phyloP scores from a whole-genome alignment of 2,888 invertebrate species.

The Altica lythri region DNA sequence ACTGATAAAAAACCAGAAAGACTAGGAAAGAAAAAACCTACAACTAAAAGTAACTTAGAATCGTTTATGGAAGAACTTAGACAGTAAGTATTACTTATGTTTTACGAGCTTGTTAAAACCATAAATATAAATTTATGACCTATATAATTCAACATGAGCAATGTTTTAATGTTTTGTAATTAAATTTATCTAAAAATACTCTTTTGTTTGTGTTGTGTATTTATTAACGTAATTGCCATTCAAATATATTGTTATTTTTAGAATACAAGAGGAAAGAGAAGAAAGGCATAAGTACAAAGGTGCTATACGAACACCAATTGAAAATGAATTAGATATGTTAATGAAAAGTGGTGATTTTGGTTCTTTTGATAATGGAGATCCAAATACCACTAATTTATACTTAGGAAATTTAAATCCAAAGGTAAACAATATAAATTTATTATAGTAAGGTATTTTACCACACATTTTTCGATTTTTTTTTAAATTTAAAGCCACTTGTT shows the following conservation, averaged over 20 bases:
- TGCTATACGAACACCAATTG: conserved; percentile 62
- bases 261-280: conserved; percentile 96
- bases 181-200: too few relatives aligned
- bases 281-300: conserved; percentile 92
- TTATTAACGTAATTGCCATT: too few relatives aligned
- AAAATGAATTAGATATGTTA: conserved; percentile 56
- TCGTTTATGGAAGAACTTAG: conserved; percentile 97
- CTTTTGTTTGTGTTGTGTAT: too few relatives aligned
- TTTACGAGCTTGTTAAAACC: too few relatives aligned
- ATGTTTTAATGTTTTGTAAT: too few relatives aligned
- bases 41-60: conserved; percentile 94
- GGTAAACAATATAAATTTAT: conserved; percentile 60
- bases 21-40: conserved; percentile 71
- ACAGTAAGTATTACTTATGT: conserved; percentile 66
- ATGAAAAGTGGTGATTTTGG: conserved; percentile 64
- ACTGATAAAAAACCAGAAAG: conserved; percentile 70
- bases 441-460: too few relatives aligned
- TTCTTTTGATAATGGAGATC: conserved; percentile 94
- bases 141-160: too few relatives aligned
- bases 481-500: background rate
- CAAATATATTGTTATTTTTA: conserved; percentile 56
- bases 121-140: too few relatives aligned
- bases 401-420: conserved; percentile 96
- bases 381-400: conserved; percentile 97
- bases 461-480: background rate